A percentile compares a stretch with the other conserved stretches of the same genome.
Evolutionary conservation across 2,888 invertebrate genomes (phyloP).

Genomic region (Sialis fuliginosa): DNA sequence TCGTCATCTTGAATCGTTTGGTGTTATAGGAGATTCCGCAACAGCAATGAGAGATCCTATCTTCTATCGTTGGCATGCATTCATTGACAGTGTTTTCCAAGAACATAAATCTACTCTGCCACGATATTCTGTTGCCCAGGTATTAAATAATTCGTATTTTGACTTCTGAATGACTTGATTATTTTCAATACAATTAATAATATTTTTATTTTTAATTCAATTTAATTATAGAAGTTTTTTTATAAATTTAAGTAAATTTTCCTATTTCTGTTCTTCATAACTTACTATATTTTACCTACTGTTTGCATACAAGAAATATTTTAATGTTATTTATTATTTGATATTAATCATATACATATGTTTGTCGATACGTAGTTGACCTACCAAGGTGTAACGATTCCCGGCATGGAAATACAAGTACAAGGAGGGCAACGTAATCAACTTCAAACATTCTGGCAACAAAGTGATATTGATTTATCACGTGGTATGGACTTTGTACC

Average conservation of each 20-base stretch:
- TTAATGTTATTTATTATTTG: too few relatives aligned
- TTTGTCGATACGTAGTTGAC: slow-evolving; percentile 28
- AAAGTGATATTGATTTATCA: slow-evolving; percentile 57
- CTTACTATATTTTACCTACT: too few relatives aligned
- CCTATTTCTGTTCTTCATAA: too few relatives aligned
- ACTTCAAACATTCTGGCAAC: slow-evolving; percentile 60
- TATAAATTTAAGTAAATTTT: too few relatives aligned
- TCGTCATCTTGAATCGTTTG: slow-evolving; percentile 55
- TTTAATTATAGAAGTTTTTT: too few relatives aligned
- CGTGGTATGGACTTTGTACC: slow-evolving; percentile 71
- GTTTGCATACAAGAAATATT: too few relatives aligned
- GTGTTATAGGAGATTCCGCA: slow-evolving; percentile 67
- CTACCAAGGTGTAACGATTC: slow-evolving; percentile 43
- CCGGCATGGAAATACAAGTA: slow-evolving; percentile 33
- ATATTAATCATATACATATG: too few relatives aligned
- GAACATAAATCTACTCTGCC: slow-evolving; percentile 52
- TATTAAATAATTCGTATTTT: not conserved
- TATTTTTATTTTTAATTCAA: too few relatives aligned
- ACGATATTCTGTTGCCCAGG: slow-evolving; percentile 38
- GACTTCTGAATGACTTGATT: too few relatives aligned
- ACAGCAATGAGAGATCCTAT: slow-evolving; percentile 77
- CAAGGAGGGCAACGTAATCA: slow-evolving; percentile 33
- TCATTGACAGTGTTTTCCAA: slow-evolving; percentile 60
- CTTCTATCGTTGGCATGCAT: slow-evolving; percentile 75
- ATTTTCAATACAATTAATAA: too few relatives aligned